A percentile compares a stretch with the other conserved stretches of the same genome.
These are phyloP conservation scores for Oryzias melastigma DNA, from an alignment of 2,113 vertebrate genomes.

Conservation along the genomic window DNA sequence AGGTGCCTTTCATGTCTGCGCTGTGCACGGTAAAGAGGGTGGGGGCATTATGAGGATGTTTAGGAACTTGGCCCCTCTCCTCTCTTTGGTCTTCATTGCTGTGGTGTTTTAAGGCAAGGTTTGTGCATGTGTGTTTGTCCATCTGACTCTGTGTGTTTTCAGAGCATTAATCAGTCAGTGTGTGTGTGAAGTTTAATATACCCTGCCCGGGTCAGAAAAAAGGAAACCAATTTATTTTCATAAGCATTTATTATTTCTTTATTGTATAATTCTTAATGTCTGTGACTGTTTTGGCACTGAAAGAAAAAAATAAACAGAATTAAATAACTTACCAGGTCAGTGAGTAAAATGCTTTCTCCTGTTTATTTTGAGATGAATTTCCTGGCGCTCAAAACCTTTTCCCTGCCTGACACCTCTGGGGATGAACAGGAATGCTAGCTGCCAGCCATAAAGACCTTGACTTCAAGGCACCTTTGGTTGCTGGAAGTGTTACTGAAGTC, in stretches of 20 bases:
- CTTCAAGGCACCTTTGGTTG: neutral
- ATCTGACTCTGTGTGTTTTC: constrained; percentile 40
- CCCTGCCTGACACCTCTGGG: constrained; percentile 2
- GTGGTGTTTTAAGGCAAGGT: constrained; percentile 51
- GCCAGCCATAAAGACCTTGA: neutral
- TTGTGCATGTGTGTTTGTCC: constrained; percentile 21
- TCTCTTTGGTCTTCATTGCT: constrained; percentile 29
- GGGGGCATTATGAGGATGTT: constrained; percentile 28
- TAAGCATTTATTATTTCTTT: too few species aligned
- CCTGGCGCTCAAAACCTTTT: neutral
- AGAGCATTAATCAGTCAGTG: constrained; percentile 47
- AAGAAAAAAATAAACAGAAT: too few species aligned
- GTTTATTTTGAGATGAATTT: constrained; percentile 6
- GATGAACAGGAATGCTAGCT: constrained; percentile 17
- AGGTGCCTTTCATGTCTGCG: constrained; percentile 30
- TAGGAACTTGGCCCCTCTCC: constrained; percentile 27
- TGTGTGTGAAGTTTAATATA: constrained; percentile 4
- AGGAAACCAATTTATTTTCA: too few species aligned
- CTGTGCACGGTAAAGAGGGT: constrained; percentile 28
- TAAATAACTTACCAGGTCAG: neutral
- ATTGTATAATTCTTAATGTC: too few species aligned
- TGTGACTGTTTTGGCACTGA: too few species aligned
- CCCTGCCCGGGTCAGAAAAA: too few species aligned
- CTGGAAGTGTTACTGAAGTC: neutral
- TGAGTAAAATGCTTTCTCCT: neutral